Evolutionary conservation across 2,797 vertebrate species (phyloP), one percentile per base, ranked within the genome.

Genomic region (Epinephelus awoara): DNA sequence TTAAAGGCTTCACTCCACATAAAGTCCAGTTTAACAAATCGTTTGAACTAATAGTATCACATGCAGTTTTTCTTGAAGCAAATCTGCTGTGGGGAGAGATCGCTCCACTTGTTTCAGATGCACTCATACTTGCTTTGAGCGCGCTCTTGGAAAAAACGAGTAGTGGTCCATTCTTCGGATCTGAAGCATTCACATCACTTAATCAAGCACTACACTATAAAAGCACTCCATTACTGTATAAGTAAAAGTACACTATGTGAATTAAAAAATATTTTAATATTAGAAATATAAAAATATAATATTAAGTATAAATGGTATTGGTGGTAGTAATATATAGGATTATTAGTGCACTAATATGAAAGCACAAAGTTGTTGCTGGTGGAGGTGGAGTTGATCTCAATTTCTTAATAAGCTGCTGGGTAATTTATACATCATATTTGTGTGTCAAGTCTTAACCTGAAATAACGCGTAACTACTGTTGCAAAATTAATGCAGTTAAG

Each of bases 21-120:
- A 58, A 77, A 38, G 50, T 47, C 72, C 57, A 67, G 25, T 80
- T 81, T 57, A 73, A 77, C 50, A 80, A 72, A 62, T 74, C 50
- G 57, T 70, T 85, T 73, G 7, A 79, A 68, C n/a, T 46, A 68
- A 70, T 63, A 57, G 38, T 57, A 70, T 80, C 51, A 67, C 38
- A 27, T n/a, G 23, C 25, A 34, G n/a, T 63, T 76, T 80, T 72
- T 69, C 57, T 75, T 56, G 5, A 52, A 72, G 67, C 12, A 47
- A 25, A 70, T 46, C 13, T 66, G 72, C 46, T 40, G 21, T 2
- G 2, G 38, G 42, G 18, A 25, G 21, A 17, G 12, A 51, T 61
- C 9, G 12, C 49, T 66, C 57, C 27, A 66, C 2, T 64, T 61
- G 44, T 55, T 40, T 72, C n/a, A 47, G 14, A 72, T 59, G 62